Percentiles rank a stretch among this genome's conserved stretches.
Evolutionary conservation across 2,888 invertebrate genomes (phyloP).

Genomic region (Sisyra terminalis): DNA sequence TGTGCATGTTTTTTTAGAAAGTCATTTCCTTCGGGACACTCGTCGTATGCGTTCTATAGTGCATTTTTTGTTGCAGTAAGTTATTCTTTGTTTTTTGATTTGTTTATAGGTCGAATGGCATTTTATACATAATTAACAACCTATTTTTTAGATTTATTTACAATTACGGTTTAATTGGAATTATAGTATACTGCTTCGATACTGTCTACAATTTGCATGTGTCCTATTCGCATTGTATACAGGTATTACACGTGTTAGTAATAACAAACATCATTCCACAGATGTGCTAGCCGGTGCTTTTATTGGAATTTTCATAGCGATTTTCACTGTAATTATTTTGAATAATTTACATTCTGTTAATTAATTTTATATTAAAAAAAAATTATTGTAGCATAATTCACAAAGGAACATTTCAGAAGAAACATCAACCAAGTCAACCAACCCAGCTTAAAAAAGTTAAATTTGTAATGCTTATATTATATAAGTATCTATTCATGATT

Average conservation of each 20-base stretch:
- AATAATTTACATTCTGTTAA: too few relatives aligned
- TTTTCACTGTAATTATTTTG: slow-evolving; percentile 45
- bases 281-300: slow-evolving; percentile 76
- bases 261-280: slow-evolving; percentile 97
- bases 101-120: too few relatives aligned
- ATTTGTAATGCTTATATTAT: too few relatives aligned
- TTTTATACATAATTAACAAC: too few relatives aligned
- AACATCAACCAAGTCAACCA: too few relatives aligned
- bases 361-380: too few relatives aligned
- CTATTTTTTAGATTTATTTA: slow-evolving; percentile 66
- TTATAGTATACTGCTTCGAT: slow-evolving; percentile 63
- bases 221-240: slow-evolving; percentile 72
- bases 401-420: too few relatives aligned
- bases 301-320: slow-evolving; percentile 49
- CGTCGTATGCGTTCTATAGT: slow-evolving; percentile 22
- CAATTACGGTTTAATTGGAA: slow-evolving; percentile 72
- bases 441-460: too few relatives aligned
- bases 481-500: too few relatives aligned
- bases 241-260: slow-evolving; percentile 75
- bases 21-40: slow-evolving; percentile 32
- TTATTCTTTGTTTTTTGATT: too few relatives aligned
- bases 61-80: too few relatives aligned
- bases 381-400: too few relatives aligned
- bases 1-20: neutral
- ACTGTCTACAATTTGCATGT: slow-evolving; percentile 63